Base-by-base conservation (phyloP, 1,140 invertebrate genomes). In the Euglossa dilemma region DNA sequence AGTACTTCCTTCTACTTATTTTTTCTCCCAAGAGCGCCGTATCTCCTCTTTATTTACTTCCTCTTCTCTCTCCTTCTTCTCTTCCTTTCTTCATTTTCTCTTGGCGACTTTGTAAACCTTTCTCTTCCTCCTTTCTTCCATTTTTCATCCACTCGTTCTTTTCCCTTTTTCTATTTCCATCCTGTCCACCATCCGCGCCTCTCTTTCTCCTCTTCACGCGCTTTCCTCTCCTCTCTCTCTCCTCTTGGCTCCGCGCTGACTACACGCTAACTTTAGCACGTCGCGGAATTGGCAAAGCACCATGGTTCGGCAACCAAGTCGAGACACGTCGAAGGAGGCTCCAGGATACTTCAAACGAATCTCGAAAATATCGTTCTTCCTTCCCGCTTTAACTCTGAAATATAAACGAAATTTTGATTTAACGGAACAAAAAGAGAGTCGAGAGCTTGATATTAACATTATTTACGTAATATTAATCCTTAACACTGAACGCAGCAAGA, bases 211-310 rank as follows among this genome's bases (percentile, higher is more conserved):
- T 43, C 47, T 50, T 47, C 25, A 52, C 23, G 20, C 54, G 16
- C 16, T 64, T 83, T 50, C 14, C 50, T 28, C 43, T 59, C 20
- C 23, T 23, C 16, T 57, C n/a, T 0, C 56, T 36, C 47, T 23
- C 71, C 75, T 77, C 56, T 89, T 87, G 84, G 81, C 81, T 84
- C 45, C 80, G 45, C 50, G 71, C 79, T 80, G 67, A 80, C 66
- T 57, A 56, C 57, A 63, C 80, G 64, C 85, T 87, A 90, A 89
- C 77, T 90, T 90, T 88, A 89, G 84, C 84, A 59, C 70, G 54
- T 77, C 67, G 74, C 90, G 85, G 84, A 91, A 89, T 91, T 91
- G 89, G 87, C 88, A n/a, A n/a, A n/a, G n/a, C n/a, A n/a, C n/a
- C n/a, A 54, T 50, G 74, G 11, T 59, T 69, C n/a, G 64, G 16